These are phyloP conservation scores for Sandelia bainsii DNA, from an alignment of 2,797 vertebrate genomes.

Conservation along the genomic window DNA sequence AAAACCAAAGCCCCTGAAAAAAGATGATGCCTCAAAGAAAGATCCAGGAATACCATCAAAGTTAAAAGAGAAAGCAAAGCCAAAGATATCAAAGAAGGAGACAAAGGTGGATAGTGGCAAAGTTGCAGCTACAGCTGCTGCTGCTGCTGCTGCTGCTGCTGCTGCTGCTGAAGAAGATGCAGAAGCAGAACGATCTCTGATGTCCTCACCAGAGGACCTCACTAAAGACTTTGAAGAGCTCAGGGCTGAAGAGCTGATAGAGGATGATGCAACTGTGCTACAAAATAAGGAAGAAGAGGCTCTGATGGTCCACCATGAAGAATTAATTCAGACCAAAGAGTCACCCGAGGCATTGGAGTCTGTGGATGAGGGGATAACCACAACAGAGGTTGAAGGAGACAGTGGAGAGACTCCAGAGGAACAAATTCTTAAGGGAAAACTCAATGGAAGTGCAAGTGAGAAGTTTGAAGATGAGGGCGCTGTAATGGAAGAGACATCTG, in stretches of 20 bases:
- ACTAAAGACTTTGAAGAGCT: slow-evolving; percentile 97
- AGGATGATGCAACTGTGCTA: slow-evolving; percentile 83
- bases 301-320: slow-evolving; percentile 79
- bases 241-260: slow-evolving; percentile 87
- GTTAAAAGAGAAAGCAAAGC: slow-evolving; percentile 91
- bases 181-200: slow-evolving; percentile 89
- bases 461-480: slow-evolving; percentile 96
- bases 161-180: slow-evolving; percentile 75
- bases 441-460: slow-evolving; percentile 86
- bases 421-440: slow-evolving; percentile 86
- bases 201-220: slow-evolving; percentile 97
- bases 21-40: slow-evolving; percentile 89
- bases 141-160: slow-evolving; percentile 41
- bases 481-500: slow-evolving; percentile 92
- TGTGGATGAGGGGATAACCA: slow-evolving; percentile 95
- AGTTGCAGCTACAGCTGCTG: slow-evolving; percentile 39
- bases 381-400: slow-evolving; percentile 92
- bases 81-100: slow-evolving; percentile 89
- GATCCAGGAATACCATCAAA: slow-evolving; percentile 83
- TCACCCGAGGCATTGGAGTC: slow-evolving; percentile 89
- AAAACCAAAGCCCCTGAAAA: slow-evolving; percentile 92
- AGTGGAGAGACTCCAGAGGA: slow-evolving; percentile 92
- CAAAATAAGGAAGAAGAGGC: slow-evolving; percentile 78
- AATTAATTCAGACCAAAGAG: slow-evolving; percentile 87
- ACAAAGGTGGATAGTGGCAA: slow-evolving; percentile 60